Conservation (phyloP, 2,113 vertebrate species). For the Genyomyrus donnyi region DNA sequence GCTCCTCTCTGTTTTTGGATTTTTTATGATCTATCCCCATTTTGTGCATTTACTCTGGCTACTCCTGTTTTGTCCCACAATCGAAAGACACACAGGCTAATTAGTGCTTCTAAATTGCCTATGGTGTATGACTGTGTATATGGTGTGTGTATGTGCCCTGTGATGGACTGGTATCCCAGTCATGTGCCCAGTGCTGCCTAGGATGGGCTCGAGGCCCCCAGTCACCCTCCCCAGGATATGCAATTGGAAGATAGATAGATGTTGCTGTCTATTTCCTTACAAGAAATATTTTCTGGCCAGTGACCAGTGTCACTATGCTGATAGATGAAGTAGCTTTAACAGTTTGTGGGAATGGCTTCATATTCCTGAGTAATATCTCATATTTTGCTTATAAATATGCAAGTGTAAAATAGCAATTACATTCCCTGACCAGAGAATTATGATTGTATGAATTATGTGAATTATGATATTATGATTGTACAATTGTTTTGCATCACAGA, state of each 20-base stretch:
- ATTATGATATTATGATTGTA: not conserved
- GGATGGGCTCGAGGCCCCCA: not conserved
- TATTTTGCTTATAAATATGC: not conserved
- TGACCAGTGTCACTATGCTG: not conserved
- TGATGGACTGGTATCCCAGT: not conserved
- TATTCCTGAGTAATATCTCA: not conserved
- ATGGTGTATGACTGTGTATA: not conserved
- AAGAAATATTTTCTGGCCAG: not conserved
- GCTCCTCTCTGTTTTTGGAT: not conserved
- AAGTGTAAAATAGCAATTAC: not conserved
- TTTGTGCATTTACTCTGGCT: not conserved
- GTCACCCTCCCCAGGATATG: not conserved
- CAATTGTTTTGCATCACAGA: not conserved
- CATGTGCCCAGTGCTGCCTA: not conserved
- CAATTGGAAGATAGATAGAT: not conserved
- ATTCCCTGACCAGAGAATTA: not conserved
- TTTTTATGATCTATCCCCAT: not conserved
- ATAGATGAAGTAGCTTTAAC: not conserved
- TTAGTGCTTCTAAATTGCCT: not conserved
- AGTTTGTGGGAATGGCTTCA: not conserved
- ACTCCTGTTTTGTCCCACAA: not conserved
- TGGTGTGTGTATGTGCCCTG: not conserved
- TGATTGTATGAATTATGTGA: not conserved
- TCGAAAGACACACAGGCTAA: not conserved
- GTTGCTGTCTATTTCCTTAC: not conserved